Conservation (phyloP, 2,797 vertebrate genomes). For the Salmo trutta region DNA sequence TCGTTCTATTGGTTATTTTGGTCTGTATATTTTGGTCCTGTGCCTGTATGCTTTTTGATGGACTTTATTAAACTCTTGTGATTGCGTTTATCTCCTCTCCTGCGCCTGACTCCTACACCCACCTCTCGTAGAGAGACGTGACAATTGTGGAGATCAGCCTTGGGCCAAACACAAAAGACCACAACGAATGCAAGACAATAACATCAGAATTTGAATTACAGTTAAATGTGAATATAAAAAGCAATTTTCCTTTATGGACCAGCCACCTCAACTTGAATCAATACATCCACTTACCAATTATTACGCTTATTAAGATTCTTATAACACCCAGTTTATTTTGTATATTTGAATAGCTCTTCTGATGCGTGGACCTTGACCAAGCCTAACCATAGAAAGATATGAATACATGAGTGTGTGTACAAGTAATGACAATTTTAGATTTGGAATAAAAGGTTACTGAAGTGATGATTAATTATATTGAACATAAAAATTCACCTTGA, state of each 20-base stretch:
- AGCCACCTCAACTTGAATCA: background rate
- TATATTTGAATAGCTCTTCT: constrained; percentile 62
- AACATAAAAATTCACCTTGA: constrained; percentile 83
- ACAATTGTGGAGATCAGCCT: constrained; percentile 34
- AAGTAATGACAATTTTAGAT: constrained; percentile 53
- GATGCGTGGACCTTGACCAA: constrained; percentile 64
- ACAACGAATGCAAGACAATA: background rate
- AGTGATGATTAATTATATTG: constrained; percentile 78
- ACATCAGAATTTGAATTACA: background rate
- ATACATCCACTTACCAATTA: constrained; percentile 37
- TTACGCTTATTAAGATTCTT: constrained; percentile 37
- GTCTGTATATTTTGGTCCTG: too few relatives aligned
- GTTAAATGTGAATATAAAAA: background rate
- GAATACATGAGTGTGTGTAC: constrained; percentile 41
- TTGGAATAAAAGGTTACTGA: constrained; percentile 50
- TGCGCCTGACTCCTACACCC: too few relatives aligned
- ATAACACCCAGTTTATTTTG: constrained; percentile 50
- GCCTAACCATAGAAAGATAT: constrained; percentile 35
- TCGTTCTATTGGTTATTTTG: too few relatives aligned
- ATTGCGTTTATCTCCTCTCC: too few relatives aligned
- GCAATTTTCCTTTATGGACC: background rate
- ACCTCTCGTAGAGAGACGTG: too few relatives aligned
- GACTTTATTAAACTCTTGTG: too few relatives aligned
- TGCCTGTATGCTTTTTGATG: too few relatives aligned
- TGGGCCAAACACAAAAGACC: background rate